Evolutionary conservation across 2,888 invertebrate species (phyloP), one percentile per base, ranked within the genome.

Genomic region (Erebia ligea): DNA sequence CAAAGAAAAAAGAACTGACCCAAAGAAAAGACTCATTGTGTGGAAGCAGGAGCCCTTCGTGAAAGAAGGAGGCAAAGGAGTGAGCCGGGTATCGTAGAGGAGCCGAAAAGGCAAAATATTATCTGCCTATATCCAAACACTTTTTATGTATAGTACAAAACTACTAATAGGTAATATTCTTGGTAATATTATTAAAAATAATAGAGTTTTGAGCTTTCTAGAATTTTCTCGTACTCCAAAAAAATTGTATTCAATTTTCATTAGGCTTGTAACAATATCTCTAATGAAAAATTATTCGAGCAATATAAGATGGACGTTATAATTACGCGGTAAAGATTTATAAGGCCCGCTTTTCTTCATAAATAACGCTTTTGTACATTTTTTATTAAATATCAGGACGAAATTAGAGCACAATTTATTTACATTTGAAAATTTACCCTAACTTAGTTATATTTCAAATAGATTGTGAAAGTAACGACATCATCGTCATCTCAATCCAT

Each of bases 261-360:
- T 54, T 34, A 21, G n/a, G 34, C 65, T 40, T 65, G n/a, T 58
- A 59, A 8, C 34, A 52, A 48, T 48, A 58, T 48, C 11, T 61
- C 13, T 66, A 61, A 57, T 62, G 54, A 64, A 65, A 62, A 63
- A 52, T 42, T 59, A 68, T 65, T 54, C 25, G 48, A 61, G 68
- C 42, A 50, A 10, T 48, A 65, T 34, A 40, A 66, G 68, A 71
- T 64, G 45, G 61, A 65, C 54, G 61, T 58, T 61, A 48, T 71
- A 66, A 72, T 72, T 63, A 69, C 62, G 63, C 62, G 50, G 66
- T 67, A 69, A 69, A 67, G 66, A 72, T 65, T 62, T 62, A 66
- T 69, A 72, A 72, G 69, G 65, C n/a, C 48, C 62, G 56, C 66
- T 50, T 66, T 63, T n/a, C 56, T 61, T 57, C 64, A 68, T 71